phyloP scores from a whole-genome alignment of 2,888 invertebrate species.

The Chymomyza fuscimana region DNA sequence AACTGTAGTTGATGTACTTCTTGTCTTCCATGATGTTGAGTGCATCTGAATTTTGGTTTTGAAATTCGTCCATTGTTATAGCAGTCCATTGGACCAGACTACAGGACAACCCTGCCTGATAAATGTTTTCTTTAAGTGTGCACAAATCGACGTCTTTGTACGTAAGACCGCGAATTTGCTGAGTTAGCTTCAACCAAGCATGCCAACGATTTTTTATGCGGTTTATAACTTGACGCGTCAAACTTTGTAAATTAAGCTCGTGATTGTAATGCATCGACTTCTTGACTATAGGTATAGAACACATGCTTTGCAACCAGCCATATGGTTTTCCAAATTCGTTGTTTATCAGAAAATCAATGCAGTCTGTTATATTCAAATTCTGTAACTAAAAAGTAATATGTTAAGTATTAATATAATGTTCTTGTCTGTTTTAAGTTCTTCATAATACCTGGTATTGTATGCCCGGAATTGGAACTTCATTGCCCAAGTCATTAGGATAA shows the following conservation, averaged over 20 bases:
- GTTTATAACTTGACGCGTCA: conserved; percentile 88
- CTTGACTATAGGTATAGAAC: conserved; percentile 89
- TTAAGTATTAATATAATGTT: not conserved
- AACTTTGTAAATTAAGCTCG: conserved; percentile 79
- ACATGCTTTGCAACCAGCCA: conserved; percentile 94
- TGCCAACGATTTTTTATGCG: conserved; percentile 87
- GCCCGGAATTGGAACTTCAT: conserved; percentile 55
- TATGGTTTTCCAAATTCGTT: conserved; percentile 89
- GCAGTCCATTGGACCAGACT: conserved; percentile 86
- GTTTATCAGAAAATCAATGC: conserved; percentile 49
- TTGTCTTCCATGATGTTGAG: conserved; percentile 30
- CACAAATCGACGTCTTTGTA: conserved; percentile 74
- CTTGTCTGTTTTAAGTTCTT: not conserved
- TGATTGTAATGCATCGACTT: conserved; percentile 40
- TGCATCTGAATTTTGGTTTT: conserved; percentile 48
- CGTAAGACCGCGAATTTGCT: conserved; percentile 85
- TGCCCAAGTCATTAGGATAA: conserved; percentile 51
- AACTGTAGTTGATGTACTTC: conserved; percentile 83
- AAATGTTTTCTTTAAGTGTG: conserved; percentile 61
- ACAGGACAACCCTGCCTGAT: conserved; percentile 81
- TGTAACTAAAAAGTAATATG: conserved; percentile 31
- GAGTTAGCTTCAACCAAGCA: conserved; percentile 87
- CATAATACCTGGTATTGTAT: conserved; percentile 50
- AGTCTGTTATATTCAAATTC: conserved; percentile 39
- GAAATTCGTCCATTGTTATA: conserved; percentile 84